phyloP scores from a whole-genome alignment of 2,888 invertebrate genomes.

The Trissonchulus sp. region DNA sequence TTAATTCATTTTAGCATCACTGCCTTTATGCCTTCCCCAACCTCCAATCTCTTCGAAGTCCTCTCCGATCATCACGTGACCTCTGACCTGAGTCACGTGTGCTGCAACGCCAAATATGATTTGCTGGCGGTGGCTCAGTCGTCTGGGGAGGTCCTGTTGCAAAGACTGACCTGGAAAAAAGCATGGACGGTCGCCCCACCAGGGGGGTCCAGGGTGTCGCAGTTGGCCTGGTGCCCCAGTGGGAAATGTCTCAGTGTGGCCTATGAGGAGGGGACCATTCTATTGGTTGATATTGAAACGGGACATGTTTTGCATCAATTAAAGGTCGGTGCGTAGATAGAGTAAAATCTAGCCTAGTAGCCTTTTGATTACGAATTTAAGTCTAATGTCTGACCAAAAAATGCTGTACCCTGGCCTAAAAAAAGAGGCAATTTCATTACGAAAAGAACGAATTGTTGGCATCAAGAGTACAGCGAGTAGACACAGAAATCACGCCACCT shows the following conservation, averaged over 20 bases:
- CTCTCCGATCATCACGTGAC: not conserved
- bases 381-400: too few relatives aligned
- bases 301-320: not conserved
- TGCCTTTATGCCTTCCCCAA: too few relatives aligned
- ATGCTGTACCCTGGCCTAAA: too few relatives aligned
- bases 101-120: not conserved
- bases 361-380: too few relatives aligned
- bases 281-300: not conserved
- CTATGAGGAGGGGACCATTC: not conserved
- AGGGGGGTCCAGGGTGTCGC: not conserved
- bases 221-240: not conserved
- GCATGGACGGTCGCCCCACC: not conserved
- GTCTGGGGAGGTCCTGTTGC: not conserved
- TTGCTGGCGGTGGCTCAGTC: not conserved
- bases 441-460: too few relatives aligned
- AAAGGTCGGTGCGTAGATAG: not conserved
- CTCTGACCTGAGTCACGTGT: not conserved
- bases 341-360: too few relatives aligned
- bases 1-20: too few relatives aligned
- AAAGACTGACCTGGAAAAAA: not conserved
- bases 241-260: not conserved
- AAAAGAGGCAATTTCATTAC: too few relatives aligned
- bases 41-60: too few relatives aligned
- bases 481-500: too few relatives aligned
- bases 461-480: too few relatives aligned